These are phyloP conservation scores for Malaclemys terrapin DNA, from an alignment of 2,113 vertebrate species.

Conservation along the genomic window DNA sequence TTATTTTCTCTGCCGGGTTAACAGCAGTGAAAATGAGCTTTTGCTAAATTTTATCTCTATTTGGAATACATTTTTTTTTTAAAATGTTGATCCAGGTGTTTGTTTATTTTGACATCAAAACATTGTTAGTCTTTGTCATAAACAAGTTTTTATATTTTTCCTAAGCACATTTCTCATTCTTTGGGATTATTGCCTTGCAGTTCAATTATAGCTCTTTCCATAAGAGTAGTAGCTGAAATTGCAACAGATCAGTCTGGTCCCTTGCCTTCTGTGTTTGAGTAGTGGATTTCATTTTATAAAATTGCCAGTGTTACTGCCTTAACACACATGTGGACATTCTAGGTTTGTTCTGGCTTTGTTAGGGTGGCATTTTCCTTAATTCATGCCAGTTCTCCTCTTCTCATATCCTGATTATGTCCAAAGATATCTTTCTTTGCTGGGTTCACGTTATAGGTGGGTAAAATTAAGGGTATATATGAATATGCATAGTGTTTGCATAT, in stretches of 20 bases:
- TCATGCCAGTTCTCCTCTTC: background rate
- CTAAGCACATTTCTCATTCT: background rate
- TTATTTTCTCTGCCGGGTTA: too few species aligned
- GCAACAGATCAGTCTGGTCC: background rate
- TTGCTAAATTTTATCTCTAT: too few species aligned
- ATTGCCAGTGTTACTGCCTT: background rate
- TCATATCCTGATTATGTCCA: background rate
- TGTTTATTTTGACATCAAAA: background rate
- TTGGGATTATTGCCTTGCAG: background rate
- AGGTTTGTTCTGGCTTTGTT: background rate
- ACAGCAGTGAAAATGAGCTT: too few species aligned
- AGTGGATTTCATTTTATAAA: slow-evolving; percentile 1
- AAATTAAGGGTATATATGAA: background rate
- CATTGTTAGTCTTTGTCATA: background rate
- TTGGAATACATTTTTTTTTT: background rate
- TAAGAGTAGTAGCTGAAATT: background rate
- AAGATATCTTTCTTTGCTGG: background rate
- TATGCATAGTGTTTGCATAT: slow-evolving; percentile 23
- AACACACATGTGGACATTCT: background rate
- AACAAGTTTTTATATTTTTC: background rate
- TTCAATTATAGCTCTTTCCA: background rate
- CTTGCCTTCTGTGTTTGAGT: background rate
- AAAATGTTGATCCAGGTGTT: background rate
- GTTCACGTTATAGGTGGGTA: background rate
- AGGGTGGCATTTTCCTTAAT: fast-evolving